Conservation (phyloP, 2,113 vertebrate species). For the Ailuropoda melanoleuca region DNA sequence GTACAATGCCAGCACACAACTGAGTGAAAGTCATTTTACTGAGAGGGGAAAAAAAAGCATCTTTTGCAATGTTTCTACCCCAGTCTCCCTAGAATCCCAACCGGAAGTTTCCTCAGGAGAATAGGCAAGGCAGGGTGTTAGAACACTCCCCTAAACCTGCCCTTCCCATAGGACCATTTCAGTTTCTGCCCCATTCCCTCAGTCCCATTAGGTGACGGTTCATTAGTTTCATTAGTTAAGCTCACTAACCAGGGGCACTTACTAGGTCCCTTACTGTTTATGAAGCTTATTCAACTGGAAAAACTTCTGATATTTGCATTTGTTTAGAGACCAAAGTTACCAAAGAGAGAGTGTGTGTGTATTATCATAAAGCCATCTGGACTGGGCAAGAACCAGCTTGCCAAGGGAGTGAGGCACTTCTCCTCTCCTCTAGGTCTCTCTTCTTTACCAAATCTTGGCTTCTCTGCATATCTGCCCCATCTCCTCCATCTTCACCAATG, state of each 20-base stretch:
- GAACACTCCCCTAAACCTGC: neutral
- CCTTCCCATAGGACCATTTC: neutral
- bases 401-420: fast-evolving
- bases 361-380: neutral
- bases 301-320: neutral
- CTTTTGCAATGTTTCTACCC: neutral
- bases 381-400: fast-evolving
- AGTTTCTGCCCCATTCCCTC: neutral
- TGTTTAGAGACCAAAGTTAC: neutral
- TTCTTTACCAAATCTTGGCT: neutral
- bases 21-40: neutral
- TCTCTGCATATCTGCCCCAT: neutral
- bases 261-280: neutral
- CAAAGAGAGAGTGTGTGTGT: neutral
- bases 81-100: neutral
- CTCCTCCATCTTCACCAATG: neutral
- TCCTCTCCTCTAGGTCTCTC: neutral
- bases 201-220: neutral
- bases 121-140: neutral
- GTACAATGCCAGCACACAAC: neutral
- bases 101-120: neutral
- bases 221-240: neutral
- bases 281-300: neutral
- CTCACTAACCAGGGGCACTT: neutral
- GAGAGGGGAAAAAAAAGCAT: neutral